These are phyloP conservation scores for Mastomys natalensis DNA, from an alignment of 2,113 vertebrate species.

Conservation along the genomic window DNA sequence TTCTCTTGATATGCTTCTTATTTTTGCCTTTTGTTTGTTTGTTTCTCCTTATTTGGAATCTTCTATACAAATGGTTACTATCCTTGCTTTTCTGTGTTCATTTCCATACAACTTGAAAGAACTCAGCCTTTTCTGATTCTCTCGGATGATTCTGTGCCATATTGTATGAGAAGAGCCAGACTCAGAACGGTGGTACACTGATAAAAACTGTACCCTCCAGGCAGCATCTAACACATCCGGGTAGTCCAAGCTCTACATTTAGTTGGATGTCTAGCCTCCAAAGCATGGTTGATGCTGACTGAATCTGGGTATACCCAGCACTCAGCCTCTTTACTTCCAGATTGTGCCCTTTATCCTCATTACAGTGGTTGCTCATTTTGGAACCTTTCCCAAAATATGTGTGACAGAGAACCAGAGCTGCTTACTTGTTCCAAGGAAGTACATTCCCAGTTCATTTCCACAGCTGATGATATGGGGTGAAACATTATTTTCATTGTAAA, in stretches of 20 bases:
- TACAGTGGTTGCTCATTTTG: slow-evolving; percentile 39
- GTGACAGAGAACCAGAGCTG: background rate
- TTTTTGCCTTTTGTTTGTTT: background rate
- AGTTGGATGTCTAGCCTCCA: background rate
- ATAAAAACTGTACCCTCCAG: background rate
- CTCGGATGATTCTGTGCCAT: background rate
- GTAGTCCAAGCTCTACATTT: slow-evolving; percentile 34
- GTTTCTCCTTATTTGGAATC: background rate
- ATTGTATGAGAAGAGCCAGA: background rate
- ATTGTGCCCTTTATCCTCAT: slow-evolving; percentile 18
- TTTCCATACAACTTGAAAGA: background rate
- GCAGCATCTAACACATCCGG: background rate
- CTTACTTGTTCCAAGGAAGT: slow-evolving; percentile 13
- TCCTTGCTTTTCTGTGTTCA: background rate
- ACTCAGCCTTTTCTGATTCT: background rate
- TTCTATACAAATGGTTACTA: background rate
- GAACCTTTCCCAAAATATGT: background rate
- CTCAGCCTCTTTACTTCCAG: slow-evolving; percentile 4
- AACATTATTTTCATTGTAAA: slow-evolving; percentile 51
- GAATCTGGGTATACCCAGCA: background rate
- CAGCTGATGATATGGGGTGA: background rate
- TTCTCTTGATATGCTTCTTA: background rate
- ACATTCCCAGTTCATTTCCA: background rate
- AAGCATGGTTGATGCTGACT: slow-evolving; percentile 27
- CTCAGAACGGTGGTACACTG: slow-evolving; percentile 1